Evolutionary conservation across 2,888 invertebrate species (phyloP).

Genomic region (Halocaridina rubra): DNA sequence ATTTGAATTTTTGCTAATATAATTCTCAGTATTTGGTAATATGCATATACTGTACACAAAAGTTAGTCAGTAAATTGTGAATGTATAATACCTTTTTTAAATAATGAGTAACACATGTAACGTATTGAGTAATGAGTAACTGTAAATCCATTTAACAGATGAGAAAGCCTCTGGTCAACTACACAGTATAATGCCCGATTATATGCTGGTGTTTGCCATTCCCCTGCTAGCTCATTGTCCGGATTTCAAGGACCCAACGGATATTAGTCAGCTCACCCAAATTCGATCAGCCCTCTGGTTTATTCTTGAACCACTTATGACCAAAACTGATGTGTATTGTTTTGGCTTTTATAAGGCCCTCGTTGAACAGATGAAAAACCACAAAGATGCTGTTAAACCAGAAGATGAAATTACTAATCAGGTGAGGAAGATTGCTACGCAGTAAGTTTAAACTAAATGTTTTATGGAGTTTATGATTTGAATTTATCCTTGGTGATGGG

Average conservation of each 20-base stretch:
- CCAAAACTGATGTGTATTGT: constrained; percentile 92
- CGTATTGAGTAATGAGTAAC: too few relatives aligned
- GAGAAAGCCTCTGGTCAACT: constrained; percentile 81
- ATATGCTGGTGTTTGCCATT: constrained; percentile 96
- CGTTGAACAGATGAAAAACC: constrained; percentile 93
- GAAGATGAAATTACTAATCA: constrained; percentile 85
- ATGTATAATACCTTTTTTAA: too few relatives aligned
- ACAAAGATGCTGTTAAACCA: constrained; percentile 87
- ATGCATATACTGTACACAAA: too few relatives aligned
- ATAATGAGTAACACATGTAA: too few relatives aligned
- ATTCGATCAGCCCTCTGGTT: constrained; percentile 76
- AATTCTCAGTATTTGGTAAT: too few relatives aligned
- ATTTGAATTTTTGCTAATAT: too few relatives aligned
- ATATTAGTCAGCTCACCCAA: constrained; percentile 81
- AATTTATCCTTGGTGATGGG: too few relatives aligned
- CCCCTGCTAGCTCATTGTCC: constrained; percentile 95
- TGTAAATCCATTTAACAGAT: constrained; percentile 71
- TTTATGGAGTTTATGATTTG: too few relatives aligned
- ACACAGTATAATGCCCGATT: constrained; percentile 93
- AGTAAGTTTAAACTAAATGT: too few relatives aligned
- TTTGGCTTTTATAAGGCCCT: constrained; percentile 95
- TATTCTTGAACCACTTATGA: constrained; percentile 91
- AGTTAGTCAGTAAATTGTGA: too few relatives aligned
- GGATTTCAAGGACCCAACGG: constrained; percentile 81
- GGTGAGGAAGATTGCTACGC: too few relatives aligned